These are phyloP conservation scores for Pseudolaguvia tuberculata DNA, from an alignment of 2,113 vertebrate species.

Conservation along the genomic window DNA sequence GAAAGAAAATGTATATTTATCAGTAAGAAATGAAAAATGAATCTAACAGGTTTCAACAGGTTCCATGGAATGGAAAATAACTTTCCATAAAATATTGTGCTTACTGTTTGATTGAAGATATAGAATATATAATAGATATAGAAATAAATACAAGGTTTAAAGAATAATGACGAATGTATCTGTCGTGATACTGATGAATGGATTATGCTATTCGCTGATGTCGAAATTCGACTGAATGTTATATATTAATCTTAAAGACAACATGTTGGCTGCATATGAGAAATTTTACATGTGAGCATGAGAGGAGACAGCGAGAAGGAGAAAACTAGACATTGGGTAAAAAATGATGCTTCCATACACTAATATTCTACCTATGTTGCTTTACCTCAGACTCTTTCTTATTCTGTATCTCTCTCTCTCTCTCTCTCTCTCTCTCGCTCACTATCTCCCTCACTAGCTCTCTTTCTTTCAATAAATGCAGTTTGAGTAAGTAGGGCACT, in stretches of 20 bases:
- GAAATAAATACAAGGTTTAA: background rate
- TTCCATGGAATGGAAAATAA: background rate
- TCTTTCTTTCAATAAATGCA: constrained; percentile 10
- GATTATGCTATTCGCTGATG: background rate
- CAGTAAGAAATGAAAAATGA: background rate
- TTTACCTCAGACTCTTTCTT: constrained; percentile 39
- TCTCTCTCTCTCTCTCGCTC: no score
- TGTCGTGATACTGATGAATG: background rate
- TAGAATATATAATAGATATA: no score
- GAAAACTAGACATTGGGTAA: constrained; percentile 33
- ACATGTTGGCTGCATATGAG: background rate
- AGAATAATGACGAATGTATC: background rate
- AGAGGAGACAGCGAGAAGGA: background rate
- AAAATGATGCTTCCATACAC: constrained; percentile 41
- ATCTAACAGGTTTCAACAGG: background rate
- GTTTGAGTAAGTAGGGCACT: constrained; percentile 31
- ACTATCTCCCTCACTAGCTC: no score
- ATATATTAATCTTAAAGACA: background rate
- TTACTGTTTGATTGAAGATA: constrained; percentile 1
- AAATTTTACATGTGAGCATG: background rate
- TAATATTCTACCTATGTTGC: constrained; percentile 39
- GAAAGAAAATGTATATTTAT: background rate
- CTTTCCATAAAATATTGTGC: background rate
- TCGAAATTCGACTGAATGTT: background rate
- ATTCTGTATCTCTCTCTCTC: no score